These are phyloP conservation scores for Orthonyx spaldingii DNA, from an alignment of 2,113 vertebrate genomes.

Conservation along the genomic window DNA sequence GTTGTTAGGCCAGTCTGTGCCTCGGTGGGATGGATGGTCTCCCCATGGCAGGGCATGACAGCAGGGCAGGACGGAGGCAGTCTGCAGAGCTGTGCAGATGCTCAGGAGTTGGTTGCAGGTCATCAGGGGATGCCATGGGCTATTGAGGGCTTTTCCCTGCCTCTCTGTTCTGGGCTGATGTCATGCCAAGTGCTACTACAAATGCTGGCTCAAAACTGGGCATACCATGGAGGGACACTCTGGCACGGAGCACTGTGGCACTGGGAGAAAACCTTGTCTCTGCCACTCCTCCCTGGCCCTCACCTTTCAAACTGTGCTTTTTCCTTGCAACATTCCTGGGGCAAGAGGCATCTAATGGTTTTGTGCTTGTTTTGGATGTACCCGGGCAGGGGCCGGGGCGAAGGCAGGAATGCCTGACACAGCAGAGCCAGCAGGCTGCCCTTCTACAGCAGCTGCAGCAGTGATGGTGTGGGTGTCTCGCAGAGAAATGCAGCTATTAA, in stretches of 20 bases:
- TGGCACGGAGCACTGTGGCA: accelerated
- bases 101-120: not conserved
- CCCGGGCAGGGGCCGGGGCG: accelerated
- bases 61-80: not conserved
- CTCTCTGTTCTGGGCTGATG: not conserved
- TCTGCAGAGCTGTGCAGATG: not conserved
- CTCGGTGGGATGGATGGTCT: accelerated
- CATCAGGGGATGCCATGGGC: not conserved
- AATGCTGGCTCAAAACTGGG: not conserved
- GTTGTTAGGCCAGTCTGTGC: not conserved
- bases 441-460: not conserved
- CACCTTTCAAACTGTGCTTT: not conserved
- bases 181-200: not conserved
- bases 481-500: not conserved
- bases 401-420: constrained; percentile 15
- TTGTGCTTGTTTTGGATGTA: not conserved
- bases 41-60: not conserved
- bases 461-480: not conserved
- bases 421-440: not conserved
- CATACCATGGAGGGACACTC: not conserved
- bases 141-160: not conserved
- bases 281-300: not conserved
- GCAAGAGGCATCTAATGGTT: not conserved
- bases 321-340: not conserved
- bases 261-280: not conserved